These are phyloP conservation scores for Babylonia areolata DNA, from an alignment of 1,140 invertebrate genomes.

Conservation along the genomic window DNA sequence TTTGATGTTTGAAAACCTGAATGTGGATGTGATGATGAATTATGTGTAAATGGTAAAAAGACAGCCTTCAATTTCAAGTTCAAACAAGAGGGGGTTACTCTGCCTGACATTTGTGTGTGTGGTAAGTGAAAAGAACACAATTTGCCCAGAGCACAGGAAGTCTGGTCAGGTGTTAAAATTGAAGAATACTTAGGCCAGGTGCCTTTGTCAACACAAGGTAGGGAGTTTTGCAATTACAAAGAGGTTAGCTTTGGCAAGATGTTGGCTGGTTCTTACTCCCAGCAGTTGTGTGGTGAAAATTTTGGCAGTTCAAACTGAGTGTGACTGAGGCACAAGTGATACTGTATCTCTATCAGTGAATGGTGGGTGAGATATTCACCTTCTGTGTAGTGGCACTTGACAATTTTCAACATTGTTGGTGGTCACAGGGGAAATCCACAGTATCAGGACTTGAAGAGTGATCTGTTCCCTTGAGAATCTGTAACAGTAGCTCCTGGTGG, in stretches of 20 bases:
- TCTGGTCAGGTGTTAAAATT: not conserved
- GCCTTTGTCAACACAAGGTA: not conserved
- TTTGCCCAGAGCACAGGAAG: not conserved
- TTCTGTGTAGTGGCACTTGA: not conserved
- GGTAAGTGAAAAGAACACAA: not conserved
- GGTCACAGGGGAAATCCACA: not conserved
- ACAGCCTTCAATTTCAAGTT: no score
- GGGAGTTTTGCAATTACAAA: not conserved
- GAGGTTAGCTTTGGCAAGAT: not conserved
- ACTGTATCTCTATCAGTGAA: no score
- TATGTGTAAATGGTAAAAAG: constrained; percentile 12
- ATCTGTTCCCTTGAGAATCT: no score
- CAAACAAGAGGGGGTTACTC: not conserved
- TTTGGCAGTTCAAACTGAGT: not conserved
- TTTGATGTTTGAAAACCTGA: no score
- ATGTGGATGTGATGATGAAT: no score
- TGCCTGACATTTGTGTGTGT: not conserved
- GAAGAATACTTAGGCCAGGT: not conserved
- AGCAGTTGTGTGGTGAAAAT: not conserved
- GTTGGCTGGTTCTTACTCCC: not conserved
- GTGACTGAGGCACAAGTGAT: not conserved
- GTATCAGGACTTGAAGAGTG: no score
- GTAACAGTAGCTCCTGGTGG: no score
- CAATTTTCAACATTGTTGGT: not conserved
- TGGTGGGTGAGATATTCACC: not conserved